These are phyloP conservation scores for Microctenopoma stevenorrisi DNA, from an alignment of 2,797 vertebrate species.

Conservation along the genomic window DNA sequence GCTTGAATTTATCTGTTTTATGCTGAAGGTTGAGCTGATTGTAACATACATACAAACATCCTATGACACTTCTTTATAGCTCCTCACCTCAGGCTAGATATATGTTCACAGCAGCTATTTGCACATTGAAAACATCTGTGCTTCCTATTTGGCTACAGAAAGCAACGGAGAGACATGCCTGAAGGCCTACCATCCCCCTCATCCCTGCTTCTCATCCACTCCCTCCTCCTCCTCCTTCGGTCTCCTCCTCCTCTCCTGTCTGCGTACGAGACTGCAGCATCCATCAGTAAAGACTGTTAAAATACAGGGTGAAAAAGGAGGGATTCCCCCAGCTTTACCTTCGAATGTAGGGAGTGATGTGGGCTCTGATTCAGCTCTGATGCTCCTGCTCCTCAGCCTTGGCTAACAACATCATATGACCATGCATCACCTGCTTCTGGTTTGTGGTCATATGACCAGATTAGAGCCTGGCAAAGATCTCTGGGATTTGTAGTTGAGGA, in stretches of 20 bases:
- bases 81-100: not conserved
- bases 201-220: conserved; percentile 41
- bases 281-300: conserved; percentile 35
- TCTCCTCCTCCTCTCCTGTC: conserved; percentile 26
- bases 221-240: conserved; percentile 3
- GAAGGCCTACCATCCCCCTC: conserved; percentile 71
- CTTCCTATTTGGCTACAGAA: conserved; percentile 11
- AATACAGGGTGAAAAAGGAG: conserved; percentile 47
- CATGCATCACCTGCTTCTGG: conserved; percentile 73
- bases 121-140: too few relatives aligned
- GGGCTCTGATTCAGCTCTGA: conserved; percentile 75
- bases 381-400: conserved; percentile 72
- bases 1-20: not conserved
- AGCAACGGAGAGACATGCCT: conserved; percentile 52
- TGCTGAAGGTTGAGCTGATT: conserved; percentile 16
- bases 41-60: not conserved
- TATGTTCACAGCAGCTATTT: too few relatives aligned
- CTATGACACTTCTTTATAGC: not conserved
- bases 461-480: conserved; percentile 37
- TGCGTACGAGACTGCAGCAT: conserved; percentile 40
- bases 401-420: conserved; percentile 83
- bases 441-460: conserved; percentile 77
- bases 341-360: conserved; percentile 66
- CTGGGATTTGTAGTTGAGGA: conserved; percentile 81
- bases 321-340: conserved; percentile 78